Evolutionary conservation across 2,797 vertebrate species (phyloP).

Genomic region (Poecilia wingei): DNA sequence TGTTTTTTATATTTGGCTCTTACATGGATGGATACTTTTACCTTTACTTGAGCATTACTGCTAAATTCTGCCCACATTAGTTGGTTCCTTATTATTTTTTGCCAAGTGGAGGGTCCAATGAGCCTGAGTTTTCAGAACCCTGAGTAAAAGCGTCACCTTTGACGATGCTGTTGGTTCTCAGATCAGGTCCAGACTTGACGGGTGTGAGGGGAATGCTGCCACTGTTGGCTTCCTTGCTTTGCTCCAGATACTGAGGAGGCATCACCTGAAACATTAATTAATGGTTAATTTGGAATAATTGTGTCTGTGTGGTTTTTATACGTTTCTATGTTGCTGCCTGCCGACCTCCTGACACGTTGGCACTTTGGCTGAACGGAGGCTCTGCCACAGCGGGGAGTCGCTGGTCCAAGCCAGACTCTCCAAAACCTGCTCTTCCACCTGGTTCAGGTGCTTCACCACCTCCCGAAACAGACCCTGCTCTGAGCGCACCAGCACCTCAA

Average conservation of each 20-base stretch:
- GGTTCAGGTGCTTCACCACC: conserved; percentile 91
- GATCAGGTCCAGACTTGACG: conserved; percentile 68
- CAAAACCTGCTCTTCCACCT: conserved; percentile 90
- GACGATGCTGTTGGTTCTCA: conserved; percentile 77
- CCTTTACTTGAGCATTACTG: too few species aligned
- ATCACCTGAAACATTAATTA: conserved; percentile 84
- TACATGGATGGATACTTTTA: too few species aligned
- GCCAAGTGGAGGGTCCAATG: too few species aligned
- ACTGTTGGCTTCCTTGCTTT: conserved; percentile 68
- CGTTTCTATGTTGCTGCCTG: not conserved
- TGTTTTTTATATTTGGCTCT: too few species aligned
- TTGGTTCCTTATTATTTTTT: too few species aligned
- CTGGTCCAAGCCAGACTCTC: conserved; percentile 89
- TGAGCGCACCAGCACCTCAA: conserved; percentile 89
- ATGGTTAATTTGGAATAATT: not conserved
- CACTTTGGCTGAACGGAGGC: conserved; percentile 83
- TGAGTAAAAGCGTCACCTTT: conserved; percentile 53
- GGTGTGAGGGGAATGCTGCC: conserved; percentile 78
- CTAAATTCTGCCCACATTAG: too few species aligned
- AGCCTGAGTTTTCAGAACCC: too few species aligned
- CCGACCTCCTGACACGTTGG: conserved; percentile 91
- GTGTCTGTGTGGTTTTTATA: not conserved
- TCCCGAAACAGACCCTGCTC: conserved; percentile 91
- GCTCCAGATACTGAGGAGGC: conserved; percentile 90
- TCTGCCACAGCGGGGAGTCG: conserved; percentile 87